Evolutionary conservation across 2,888 invertebrate species (phyloP).

Genomic region (Incurvaria masculella): DNA sequence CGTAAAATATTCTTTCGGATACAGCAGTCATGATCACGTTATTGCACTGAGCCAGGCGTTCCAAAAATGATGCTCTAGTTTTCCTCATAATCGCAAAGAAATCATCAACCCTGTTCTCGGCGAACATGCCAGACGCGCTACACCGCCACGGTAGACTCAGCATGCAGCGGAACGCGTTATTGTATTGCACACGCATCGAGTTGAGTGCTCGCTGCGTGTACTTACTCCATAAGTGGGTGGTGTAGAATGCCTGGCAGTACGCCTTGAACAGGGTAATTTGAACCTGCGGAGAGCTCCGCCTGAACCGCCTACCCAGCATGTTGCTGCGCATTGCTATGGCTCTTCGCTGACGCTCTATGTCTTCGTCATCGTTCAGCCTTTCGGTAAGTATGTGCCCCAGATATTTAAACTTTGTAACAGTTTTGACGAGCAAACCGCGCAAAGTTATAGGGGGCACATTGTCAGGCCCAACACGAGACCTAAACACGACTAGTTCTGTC

Average conservation of each 20-base stretch:
- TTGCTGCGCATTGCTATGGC: neutral
- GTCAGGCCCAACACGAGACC: neutral
- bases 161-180: constrained; percentile 2
- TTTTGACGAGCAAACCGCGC: neutral
- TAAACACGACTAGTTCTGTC: neutral
- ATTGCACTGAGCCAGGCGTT: too few relatives aligned
- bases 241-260: constrained; percentile 6
- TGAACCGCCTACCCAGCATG: constrained; percentile 3
- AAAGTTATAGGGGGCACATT: neutral
- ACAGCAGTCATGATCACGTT: too few relatives aligned
- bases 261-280: neutral
- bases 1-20: too few relatives aligned
- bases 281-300: neutral
- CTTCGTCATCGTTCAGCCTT: neutral
- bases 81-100: too few relatives aligned
- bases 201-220: constrained; percentile 4
- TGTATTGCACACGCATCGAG: constrained; percentile 4
- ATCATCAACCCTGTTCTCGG: neutral
- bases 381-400: neutral
- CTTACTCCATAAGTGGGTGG: constrained; percentile 3
- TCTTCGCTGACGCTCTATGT: constrained; percentile 3
- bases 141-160: constrained; percentile 2
- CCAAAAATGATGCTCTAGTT: too few relatives aligned
- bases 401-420: constrained; percentile 2
- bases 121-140: too few relatives aligned